A percentile compares a stretch with the other conserved stretches of the same genome.
Evolutionary conservation across 2,797 vertebrate species (phyloP).

Genomic region (Argyrosomus regius): DNA sequence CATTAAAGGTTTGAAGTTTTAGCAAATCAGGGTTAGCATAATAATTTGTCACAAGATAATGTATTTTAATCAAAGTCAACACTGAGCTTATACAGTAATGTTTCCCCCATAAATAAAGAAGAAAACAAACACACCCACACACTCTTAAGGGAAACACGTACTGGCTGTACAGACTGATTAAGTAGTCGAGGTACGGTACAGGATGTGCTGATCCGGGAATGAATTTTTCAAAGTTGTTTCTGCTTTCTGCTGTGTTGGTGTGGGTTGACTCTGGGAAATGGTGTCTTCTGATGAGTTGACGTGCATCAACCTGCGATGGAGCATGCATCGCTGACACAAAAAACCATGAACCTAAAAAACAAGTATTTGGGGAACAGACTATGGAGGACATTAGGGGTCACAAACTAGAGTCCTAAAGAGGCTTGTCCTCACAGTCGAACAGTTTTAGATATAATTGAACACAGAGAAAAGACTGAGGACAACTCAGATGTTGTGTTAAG

Average conservation of each 20-base stretch:
- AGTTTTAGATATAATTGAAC: too few relatives aligned
- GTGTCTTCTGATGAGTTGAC: background rate
- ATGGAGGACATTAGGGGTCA: too few relatives aligned
- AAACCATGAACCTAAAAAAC: background rate
- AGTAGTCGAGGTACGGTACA: background rate
- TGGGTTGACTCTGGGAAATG: background rate
- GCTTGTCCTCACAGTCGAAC: background rate
- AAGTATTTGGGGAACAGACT: background rate
- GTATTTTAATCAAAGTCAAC: constrained; percentile 11
- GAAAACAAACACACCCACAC: background rate
- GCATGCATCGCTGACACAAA: background rate
- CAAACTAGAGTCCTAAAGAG: background rate
- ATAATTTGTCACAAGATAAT: background rate
- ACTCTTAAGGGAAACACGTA: too few relatives aligned
- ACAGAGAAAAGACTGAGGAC: too few relatives aligned
- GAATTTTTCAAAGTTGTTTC: constrained; percentile 3
- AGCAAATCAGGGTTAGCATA: background rate
- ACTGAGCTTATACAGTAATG: background rate
- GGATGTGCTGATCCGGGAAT: constrained; percentile 6
- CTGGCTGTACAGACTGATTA: constrained; percentile 4
- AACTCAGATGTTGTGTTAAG: too few relatives aligned
- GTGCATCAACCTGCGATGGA: background rate
- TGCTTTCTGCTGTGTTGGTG: constrained; percentile 6
- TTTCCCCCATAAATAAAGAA: background rate
- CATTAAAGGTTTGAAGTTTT: background rate